Evolutionary conservation across 2,888 invertebrate genomes (phyloP).

Genomic region (Gymnocheta viridis): DNA sequence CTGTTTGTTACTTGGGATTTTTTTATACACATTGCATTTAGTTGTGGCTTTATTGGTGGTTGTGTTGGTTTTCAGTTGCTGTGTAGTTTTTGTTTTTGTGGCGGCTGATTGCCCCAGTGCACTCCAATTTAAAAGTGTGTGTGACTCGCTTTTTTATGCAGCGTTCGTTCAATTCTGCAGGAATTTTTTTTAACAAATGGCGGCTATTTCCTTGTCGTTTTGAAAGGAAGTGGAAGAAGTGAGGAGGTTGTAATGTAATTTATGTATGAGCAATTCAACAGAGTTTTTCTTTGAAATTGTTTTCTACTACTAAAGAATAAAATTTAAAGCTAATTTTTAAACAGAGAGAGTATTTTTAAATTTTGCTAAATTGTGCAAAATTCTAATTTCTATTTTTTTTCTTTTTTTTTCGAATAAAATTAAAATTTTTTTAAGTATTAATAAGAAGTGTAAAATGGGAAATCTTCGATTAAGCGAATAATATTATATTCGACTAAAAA

Average conservation of each 20-base stretch:
- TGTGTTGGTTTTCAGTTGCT: conserved; percentile 41
- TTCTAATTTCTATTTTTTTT: too few relatives aligned
- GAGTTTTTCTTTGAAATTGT: too few relatives aligned
- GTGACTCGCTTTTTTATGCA: conserved; percentile 8
- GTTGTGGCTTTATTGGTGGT: conserved; percentile 44
- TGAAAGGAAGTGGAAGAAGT: neutral
- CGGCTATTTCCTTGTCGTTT: conserved; percentile 25
- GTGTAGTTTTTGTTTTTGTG: conserved; percentile 48
- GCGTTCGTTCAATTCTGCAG: conserved; percentile 27
- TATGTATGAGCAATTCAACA: neutral
- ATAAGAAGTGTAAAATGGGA: too few relatives aligned
- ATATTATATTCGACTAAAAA: too few relatives aligned
- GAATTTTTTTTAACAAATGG: conserved; percentile 34
- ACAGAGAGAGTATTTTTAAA: too few relatives aligned
- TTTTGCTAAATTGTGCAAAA: too few relatives aligned
- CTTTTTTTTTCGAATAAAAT: too few relatives aligned
- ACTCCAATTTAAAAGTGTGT: neutral
- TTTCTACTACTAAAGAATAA: too few relatives aligned
- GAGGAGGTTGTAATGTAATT: conserved; percentile 1
- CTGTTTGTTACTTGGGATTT: conserved; percentile 38
- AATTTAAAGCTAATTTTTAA: neutral
- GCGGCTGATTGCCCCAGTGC: conserved; percentile 66
- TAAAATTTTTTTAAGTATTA: too few relatives aligned
- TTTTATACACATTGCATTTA: conserved; percentile 38
- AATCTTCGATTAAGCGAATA: too few relatives aligned